Evolutionary conservation across 2,797 vertebrate genomes (phyloP), one percentile per base, ranked within the genome.

Genomic region (Rachycentron canadum): DNA sequence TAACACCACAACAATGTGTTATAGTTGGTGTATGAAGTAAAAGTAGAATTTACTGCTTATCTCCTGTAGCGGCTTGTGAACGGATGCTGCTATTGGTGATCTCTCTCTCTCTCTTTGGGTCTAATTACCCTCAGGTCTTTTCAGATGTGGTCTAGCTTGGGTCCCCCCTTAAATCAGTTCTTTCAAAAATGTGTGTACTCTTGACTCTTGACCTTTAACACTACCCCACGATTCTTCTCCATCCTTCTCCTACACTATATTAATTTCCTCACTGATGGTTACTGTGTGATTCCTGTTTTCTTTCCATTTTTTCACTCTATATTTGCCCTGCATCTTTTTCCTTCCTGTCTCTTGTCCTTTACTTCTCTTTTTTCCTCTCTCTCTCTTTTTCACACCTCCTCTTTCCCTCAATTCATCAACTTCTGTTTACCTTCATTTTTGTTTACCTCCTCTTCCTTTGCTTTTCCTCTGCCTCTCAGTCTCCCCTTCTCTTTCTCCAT

Each of bases 341-440:
- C 1, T 32, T 64, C 50, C 34, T 47, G 7, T 49, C 13, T 50
- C 13, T 12, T 41, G 10, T 66, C 40, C 13, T 50, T 12, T 25
- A 4, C 23, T 28, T 43, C 9, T 10, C 17, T 19, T 19, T 32
- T 3, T 17, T 43, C 52, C 16, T 55, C 21, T 55, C 28, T 26
- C n/a, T 66, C 1, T 59, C 38, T 55, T 23, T 73, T 23, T 56
- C 21, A 61, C 13, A 19, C 34, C 17, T 36, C 4, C 32, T 45
- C 21, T 14, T 14, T 36, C 26, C 32, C 3, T 7, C 16, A 28
- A 55, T 58, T 50, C 23, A 71, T n/a, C 53, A 45, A 36, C 64
- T 50, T 58, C 45, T 50, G 21, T 66, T 21, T 47, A 14, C 58
- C 53, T 71, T 55, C 58, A 68, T 61, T 7, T 32, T n/a, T n/a